Conservation (phyloP, 2,797 vertebrate species). For the Amniataba percoides region DNA sequence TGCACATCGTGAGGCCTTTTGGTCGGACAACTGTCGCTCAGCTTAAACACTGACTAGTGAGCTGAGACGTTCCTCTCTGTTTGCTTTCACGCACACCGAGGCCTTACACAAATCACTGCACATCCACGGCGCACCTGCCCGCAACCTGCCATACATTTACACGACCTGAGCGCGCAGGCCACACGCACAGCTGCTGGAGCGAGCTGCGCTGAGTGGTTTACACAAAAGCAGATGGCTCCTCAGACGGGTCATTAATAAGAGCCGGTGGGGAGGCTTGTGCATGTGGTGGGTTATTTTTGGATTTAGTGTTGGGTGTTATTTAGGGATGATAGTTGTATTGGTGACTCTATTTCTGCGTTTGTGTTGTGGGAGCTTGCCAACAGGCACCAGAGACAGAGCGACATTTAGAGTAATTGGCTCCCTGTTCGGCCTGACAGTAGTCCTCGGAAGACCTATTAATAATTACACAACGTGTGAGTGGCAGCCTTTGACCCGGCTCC, state of each 20-base stretch:
- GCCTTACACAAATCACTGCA: slow-evolving; percentile 42
- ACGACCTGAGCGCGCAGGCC: slow-evolving; percentile 26
- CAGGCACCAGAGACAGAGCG: slow-evolving; percentile 30
- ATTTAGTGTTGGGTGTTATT: slow-evolving; percentile 71
- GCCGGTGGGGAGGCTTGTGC: slow-evolving; percentile 42
- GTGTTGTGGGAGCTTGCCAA: slow-evolving; percentile 33
- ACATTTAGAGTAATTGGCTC: slow-evolving; percentile 70
- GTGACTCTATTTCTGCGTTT: slow-evolving; percentile 49
- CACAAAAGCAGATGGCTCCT: slow-evolving; percentile 69
- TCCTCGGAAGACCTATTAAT: slow-evolving; percentile 50
- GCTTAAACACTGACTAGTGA: slow-evolving; percentile 30
- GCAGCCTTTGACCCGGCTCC: slow-evolving; percentile 42
- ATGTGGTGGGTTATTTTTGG: slow-evolving; percentile 70
- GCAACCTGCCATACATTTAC: slow-evolving; percentile 50
- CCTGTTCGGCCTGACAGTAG: slow-evolving; percentile 47
- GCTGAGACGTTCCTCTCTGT: slow-evolving; percentile 12
- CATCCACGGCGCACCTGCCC: slow-evolving; percentile 58
- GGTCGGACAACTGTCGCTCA: slow-evolving; percentile 38
- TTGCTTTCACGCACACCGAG: slow-evolving; percentile 11
- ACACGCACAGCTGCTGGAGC: slow-evolving; percentile 53
- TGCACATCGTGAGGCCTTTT: slow-evolving; percentile 18
- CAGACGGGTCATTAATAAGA: slow-evolving; percentile 66
- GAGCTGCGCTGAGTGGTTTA: slow-evolving; percentile 27
- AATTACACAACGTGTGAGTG: slow-evolving; percentile 55
- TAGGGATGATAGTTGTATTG: slow-evolving; percentile 64